Evolutionary conservation across 64 coral and sea anemone genomes (phyloP).

Genomic region (Hydrozoanthus tunicans): DNA sequence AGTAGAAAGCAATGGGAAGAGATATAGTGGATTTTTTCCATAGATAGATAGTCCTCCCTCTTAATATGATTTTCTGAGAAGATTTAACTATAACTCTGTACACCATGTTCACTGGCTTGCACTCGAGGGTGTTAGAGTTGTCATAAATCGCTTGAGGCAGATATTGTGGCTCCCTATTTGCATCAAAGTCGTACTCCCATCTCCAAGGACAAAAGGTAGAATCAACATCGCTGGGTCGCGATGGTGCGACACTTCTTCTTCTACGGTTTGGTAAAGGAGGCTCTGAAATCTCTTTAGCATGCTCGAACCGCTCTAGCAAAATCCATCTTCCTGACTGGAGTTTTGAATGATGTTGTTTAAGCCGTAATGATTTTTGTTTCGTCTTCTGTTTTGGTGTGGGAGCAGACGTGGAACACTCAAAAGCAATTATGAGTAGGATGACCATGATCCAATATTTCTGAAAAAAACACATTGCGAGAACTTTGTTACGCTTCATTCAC

Average conservation of each 20-base stretch:
- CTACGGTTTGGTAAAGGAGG: background rate
- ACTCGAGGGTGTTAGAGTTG: conserved; percentile 16
- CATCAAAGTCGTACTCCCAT: conserved; percentile 52
- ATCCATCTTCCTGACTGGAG: conserved; percentile 22
- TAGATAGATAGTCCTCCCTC: background rate
- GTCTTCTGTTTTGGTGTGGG: conserved; percentile 5
- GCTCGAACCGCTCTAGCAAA: background rate
- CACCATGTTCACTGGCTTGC: conserved; percentile 1
- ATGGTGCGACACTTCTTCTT: background rate
- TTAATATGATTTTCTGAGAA: conserved; percentile 3
- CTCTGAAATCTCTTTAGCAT: background rate
- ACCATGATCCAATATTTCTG: background rate
- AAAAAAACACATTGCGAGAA: conserved; percentile 7
- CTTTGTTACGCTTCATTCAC: background rate
- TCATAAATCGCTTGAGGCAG: conserved; percentile 17
- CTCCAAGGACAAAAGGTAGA: conserved; percentile 48
- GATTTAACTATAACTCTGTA: conserved; percentile 45
- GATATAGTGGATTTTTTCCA: conserved; percentile 30
- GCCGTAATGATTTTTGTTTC: background rate
- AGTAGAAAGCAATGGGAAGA: conserved; percentile 37
- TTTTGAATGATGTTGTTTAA: background rate
- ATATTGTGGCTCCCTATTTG: conserved; percentile 34
- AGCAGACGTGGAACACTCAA: background rate
- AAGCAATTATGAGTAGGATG: background rate
- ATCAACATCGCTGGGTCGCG: conserved; percentile 35